Evolutionary conservation across 2,797 vertebrate genomes (phyloP).

Genomic region (Oceanodroma leucorhoa): DNA sequence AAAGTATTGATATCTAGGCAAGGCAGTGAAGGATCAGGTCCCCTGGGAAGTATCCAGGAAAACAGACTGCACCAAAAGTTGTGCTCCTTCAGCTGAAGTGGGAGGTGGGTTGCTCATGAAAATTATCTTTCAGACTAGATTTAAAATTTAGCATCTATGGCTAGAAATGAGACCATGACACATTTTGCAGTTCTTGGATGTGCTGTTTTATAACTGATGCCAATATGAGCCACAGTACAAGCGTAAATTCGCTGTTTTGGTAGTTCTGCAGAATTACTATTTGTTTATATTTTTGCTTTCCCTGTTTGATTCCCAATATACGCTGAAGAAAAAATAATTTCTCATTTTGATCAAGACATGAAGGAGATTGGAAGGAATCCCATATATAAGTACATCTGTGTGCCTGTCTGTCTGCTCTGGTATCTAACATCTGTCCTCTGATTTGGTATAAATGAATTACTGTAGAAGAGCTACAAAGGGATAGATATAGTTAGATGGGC

Average conservation of each 20-base stretch:
- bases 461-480: neutral
- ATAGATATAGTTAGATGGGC: neutral
- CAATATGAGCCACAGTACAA: neutral
- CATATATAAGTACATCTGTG: too few relatives aligned
- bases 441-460: neutral
- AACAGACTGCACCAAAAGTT: neutral
- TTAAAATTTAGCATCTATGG: neutral
- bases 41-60: neutral
- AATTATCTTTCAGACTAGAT: neutral
- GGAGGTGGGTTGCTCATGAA: neutral
- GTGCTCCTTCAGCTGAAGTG: neutral
- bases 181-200: neutral
- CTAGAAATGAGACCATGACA: neutral
- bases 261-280: neutral
- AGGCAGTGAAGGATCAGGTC: neutral
- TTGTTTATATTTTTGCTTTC: neutral
- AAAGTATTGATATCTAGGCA: neutral
- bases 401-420: neutral
- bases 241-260: neutral
- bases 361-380: neutral
- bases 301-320: neutral
- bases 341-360: neutral
- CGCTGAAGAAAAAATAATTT: neutral
- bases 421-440: neutral
- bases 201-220: neutral